Base-by-base conservation (phyloP, 2,888 invertebrate genomes). In the Malthinus flaveolus region DNA sequence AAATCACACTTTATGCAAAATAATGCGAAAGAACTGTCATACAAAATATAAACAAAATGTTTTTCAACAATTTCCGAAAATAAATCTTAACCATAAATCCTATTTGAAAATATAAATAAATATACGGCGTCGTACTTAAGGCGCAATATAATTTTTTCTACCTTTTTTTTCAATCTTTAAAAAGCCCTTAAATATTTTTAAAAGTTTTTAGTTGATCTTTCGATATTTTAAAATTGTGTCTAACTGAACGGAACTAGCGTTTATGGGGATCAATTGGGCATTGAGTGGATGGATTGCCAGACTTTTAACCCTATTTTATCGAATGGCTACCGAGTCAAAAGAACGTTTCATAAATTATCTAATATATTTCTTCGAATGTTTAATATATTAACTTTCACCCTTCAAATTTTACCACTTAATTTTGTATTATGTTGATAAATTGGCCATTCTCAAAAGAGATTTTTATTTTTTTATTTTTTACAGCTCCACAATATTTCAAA, bases 1-100 rank as follows among this genome's bases (percentile, higher is more conserved):
- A 57, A 57, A 57, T 57, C 57, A 57, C 42, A 44, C 57, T 57
- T 56, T 57, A 57, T 34, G 47, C 32, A 57, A 52, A 52, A 57
- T 51, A 51, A 57, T 57, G 36, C 51, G 57, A 48, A 57, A 51
- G 47, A 57, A 51, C 57, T 57, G 57, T 57, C 57, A 57, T 34
- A 51, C 42, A 52, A 57, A 57, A 57, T 57, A 52, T 57, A 57
- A 51, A 57, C 57, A 57, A 51, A 57, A 57, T 51, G 51, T 47
- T 45, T 57, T 57, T 39, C 51, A 42, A 51, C 57, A 51, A 57
- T 57, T 57, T 33, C 33, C 39, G 42, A 37, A 42, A 46, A 39
- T 51, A 51, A 57, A 57, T 51, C 51, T 51, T 52, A 45, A 32
- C 11, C 46, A 50, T 57, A 57, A 57, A 57, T 57, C 56, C 56